Conservation (phyloP, 2,888 invertebrate genomes). For the Drosophila mimetica region DNA sequence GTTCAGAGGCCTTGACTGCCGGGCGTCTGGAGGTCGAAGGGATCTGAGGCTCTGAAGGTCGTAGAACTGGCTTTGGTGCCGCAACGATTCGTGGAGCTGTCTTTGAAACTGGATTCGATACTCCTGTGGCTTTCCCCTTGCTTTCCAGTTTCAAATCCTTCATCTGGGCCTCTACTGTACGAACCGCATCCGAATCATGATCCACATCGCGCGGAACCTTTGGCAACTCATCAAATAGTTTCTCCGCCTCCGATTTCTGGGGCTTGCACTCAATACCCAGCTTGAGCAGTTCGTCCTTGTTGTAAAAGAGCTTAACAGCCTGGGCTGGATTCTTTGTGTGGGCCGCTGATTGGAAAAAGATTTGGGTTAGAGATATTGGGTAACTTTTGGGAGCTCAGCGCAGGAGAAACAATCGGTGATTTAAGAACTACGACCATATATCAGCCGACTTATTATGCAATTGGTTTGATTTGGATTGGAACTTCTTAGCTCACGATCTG, state of each 20-base stretch:
- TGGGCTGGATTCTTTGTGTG: conserved; percentile 24
- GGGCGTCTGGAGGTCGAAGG: not conserved
- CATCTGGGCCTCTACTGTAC: conserved; percentile 30
- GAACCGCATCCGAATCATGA: conserved; percentile 16
- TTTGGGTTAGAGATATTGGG: not conserved
- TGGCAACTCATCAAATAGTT: conserved; percentile 60
- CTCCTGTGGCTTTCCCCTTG: not conserved
- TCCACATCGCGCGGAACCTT: conserved; percentile 52
- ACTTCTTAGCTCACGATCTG: conserved; percentile 21
- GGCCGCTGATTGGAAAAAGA: conserved; percentile 2
- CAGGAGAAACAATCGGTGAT: conserved; percentile 23
- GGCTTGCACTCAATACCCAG: conserved; percentile 9
- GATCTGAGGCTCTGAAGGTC: not conserved
- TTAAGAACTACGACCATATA: not conserved
- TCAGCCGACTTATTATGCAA: conserved; percentile 12
- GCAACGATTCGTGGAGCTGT: too few species aligned
- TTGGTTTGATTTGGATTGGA: not conserved
- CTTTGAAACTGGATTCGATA: not conserved
- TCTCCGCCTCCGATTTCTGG: conserved; percentile 51
- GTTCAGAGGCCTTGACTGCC: not conserved
- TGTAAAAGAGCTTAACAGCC: conserved; percentile 35
- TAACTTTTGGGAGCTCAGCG: not conserved
- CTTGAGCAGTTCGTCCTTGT: conserved; percentile 38
- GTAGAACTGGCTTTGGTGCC: not conserved
- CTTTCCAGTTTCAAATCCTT: conserved; percentile 24